Evolutionary conservation across 2,888 invertebrate genomes (phyloP).

Genomic region (Leptogaster cylindrica): DNA sequence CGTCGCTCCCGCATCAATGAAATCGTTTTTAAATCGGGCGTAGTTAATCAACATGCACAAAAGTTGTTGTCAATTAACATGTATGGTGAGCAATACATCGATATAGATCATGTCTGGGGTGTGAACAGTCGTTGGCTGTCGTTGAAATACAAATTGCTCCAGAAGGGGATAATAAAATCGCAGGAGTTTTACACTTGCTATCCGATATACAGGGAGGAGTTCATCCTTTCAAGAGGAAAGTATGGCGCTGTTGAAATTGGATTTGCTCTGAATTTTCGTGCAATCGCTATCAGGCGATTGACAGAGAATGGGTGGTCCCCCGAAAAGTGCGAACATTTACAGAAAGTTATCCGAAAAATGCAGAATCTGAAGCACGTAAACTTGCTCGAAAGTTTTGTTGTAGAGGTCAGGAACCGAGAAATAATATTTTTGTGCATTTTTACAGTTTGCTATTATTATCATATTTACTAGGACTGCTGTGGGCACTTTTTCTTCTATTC

Average conservation of each 20-base stretch:
- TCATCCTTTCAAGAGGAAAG: slow-evolving; percentile 50
- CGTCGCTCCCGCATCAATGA: slow-evolving; percentile 1
- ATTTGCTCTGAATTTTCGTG: slow-evolving; percentile 53
- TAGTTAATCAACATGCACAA: slow-evolving; percentile 10
- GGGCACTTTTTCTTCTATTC: slow-evolving; percentile 55
- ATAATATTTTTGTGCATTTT: too few relatives aligned
- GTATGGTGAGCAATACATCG: slow-evolving; percentile 23
- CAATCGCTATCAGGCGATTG: slow-evolving; percentile 53
- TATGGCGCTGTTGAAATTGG: slow-evolving; percentile 60
- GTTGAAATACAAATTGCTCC: slow-evolving; percentile 35
- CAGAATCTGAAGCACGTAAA: slow-evolving; percentile 38
- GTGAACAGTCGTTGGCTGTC: slow-evolving; percentile 30
- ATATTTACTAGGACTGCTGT: slow-evolving; percentile 35
- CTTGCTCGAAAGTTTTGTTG: slow-evolving; percentile 24
- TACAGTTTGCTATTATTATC: slow-evolving; percentile 52
- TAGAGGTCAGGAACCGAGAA: too few relatives aligned
- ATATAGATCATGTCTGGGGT: slow-evolving; percentile 37
- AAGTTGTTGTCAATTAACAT: slow-evolving; percentile 22
- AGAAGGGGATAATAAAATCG: slow-evolving; percentile 37
- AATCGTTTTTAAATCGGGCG: slow-evolving; percentile 35
- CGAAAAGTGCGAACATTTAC: slow-evolving; percentile 47
- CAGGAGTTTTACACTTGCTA: slow-evolving; percentile 37
- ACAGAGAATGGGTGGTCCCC: slow-evolving; percentile 23
- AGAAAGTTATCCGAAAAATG: slow-evolving; percentile 37
- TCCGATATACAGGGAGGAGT: slow-evolving; percentile 40